Conservation (phyloP, 2,113 vertebrate species). For the Choloepus hoffmanni region DNA sequence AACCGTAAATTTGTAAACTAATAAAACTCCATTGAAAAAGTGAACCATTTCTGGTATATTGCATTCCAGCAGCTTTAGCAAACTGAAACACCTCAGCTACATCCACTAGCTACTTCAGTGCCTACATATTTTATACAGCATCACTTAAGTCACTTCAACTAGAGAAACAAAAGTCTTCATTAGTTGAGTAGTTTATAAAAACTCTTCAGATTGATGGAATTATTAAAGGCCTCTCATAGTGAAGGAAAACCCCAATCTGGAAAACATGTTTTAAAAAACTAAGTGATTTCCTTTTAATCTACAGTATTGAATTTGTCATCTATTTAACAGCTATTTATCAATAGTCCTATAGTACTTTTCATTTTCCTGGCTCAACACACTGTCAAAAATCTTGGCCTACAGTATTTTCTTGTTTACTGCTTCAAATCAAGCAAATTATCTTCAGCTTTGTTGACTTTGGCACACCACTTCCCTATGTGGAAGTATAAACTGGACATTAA, state of each 20-base stretch:
- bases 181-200: slow-evolving; percentile 59
- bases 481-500: neutral
- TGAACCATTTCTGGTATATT: too few species aligned
- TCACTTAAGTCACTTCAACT: neutral
- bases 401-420: slow-evolving; percentile 1
- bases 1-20: too few species aligned
- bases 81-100: neutral
- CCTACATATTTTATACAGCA: neutral
- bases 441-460: slow-evolving; percentile 46
- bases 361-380: slow-evolving; percentile 59
- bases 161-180: neutral
- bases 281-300: slow-evolving; percentile 72
- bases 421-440: slow-evolving; percentile 1
- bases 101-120: neutral
- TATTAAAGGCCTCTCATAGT: slow-evolving; percentile 28
- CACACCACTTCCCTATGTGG: neutral
- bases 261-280: slow-evolving; percentile 32
- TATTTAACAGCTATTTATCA: slow-evolving; percentile 70
- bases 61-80: too few species aligned
- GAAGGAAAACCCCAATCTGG: slow-evolving; percentile 63
- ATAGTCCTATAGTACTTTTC: slow-evolving; percentile 28
- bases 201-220: neutral
- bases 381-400: slow-evolving; percentile 2
- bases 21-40: too few species aligned
- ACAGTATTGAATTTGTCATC: slow-evolving; percentile 49